Base-by-base conservation (phyloP, 2,888 invertebrate genomes). In the Bhutanitis thaidina region DNA sequence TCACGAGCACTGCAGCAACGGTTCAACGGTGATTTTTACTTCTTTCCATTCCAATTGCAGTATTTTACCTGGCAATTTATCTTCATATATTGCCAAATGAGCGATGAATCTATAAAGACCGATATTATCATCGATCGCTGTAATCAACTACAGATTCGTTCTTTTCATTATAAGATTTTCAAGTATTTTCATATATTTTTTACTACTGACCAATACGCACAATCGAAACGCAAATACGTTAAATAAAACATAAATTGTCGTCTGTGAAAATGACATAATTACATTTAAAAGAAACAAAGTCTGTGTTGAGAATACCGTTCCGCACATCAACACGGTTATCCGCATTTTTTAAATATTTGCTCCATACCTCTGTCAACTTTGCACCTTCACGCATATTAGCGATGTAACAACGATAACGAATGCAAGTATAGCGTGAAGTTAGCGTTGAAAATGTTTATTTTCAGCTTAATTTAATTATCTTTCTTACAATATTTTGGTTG, bases 31-130 rank as follows among this genome's bases (percentile, higher is more conserved):
- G 87, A 88, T 89, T 89, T 89, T 86, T 88, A 82, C 85, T 86
- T 88, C 86, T 87, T 86, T 85, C 75, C 74, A 83, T 85, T 82
- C 82, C 85, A 64, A 84, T 81, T 82, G 83, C 83, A 78, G 77
- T 81, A 82, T 80, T 84, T 77, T 75, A 77, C 74, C 76, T 69
- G 63, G 79, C 77, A 84, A 88, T 84, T 86, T 85, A 76, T 86
- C 80, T 77, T 75, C 74, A 65, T 77, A 75, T 71, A 69, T 67
- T 57, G 61, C 57, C 67, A 62, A 63, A 70, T 64, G 53, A 49
- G 41, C 36, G 41, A 46, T 32, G 40, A 43, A 43, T 38, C 34
- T 27, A 45, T 46, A 50, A 43, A 49, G 37, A 43, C 37, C 25
- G 13, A 49, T 30, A 38, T 49, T 38, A 52, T 46, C 43, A 32